phyloP scores from a whole-genome alignment of 2,888 invertebrate species.

The Pocota personata region DNA sequence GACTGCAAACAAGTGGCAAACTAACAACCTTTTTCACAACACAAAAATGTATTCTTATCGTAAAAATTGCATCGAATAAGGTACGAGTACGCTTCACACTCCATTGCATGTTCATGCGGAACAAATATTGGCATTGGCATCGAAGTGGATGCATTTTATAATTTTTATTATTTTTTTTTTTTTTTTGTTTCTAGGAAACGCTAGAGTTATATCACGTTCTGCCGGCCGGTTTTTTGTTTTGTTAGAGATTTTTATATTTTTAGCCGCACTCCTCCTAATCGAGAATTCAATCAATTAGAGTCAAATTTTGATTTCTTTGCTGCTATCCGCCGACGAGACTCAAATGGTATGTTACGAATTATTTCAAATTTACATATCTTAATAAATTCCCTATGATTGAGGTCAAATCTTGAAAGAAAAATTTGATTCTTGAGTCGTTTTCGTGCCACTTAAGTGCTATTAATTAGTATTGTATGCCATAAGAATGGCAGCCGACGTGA shows the following conservation, averaged over 20 bases:
- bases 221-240: not conserved
- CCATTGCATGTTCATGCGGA: not conserved
- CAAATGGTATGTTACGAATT: not conserved
- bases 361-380: not conserved
- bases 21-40: not conserved
- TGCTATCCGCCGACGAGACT: not conserved
- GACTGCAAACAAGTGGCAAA: too few relatives aligned
- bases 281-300: not conserved
- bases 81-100: not conserved
- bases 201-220: not conserved
- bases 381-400: not conserved
- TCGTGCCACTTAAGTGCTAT: not conserved
- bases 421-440: not conserved
- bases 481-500: not conserved
- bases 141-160: not conserved
- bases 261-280: not conserved
- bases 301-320: not conserved
- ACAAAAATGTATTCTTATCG: not conserved
- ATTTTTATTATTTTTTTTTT: not conserved
- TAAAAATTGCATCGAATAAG: not conserved
- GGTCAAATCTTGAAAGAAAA: not conserved
- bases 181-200: not conserved
- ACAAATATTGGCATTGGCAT: not conserved
- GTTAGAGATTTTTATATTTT: not conserved
- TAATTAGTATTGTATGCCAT: not conserved